Evolutionary conservation across 2,888 invertebrate genomes (phyloP).

Genomic region (Cistogaster globosa): DNA sequence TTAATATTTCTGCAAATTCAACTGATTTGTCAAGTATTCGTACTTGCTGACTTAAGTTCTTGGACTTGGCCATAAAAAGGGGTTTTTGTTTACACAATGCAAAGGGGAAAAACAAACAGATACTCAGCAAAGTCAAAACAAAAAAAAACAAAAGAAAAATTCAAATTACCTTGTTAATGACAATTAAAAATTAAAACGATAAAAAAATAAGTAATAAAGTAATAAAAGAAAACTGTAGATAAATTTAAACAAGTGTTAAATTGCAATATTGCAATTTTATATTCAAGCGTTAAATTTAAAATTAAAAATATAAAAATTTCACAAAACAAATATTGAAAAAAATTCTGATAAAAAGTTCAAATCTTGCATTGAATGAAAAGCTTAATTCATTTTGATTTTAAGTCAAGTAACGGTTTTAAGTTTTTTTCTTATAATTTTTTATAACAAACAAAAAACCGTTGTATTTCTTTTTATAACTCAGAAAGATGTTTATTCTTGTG

Average conservation of each 20-base stretch:
- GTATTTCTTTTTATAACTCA: constrained; percentile 29
- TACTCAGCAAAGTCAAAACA: constrained; percentile 4
- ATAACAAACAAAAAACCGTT: constrained; percentile 45
- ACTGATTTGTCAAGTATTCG: constrained; percentile 60
- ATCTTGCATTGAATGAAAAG: not conserved
- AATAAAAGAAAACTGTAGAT: constrained; percentile 11
- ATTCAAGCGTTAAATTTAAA: constrained; percentile 1
- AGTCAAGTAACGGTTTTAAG: not conserved
- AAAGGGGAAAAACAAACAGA: not conserved
- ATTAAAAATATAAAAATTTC: not conserved
- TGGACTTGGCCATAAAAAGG: constrained; percentile 77
- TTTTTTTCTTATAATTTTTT: not conserved
- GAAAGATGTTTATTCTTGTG: constrained; percentile 34
- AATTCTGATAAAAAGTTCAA: not conserved
- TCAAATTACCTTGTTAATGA: constrained; percentile 66
- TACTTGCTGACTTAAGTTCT: constrained; percentile 76
- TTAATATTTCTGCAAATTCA: constrained; percentile 50
- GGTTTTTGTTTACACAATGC: constrained; percentile 17
- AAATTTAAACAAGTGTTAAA: constrained; percentile 36
- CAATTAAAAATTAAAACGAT: constrained; percentile 55
- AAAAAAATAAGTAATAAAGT: not conserved
- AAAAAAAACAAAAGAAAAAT: constrained; percentile 2
- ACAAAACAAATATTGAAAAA: not conserved
- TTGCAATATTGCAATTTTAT: constrained; percentile 40
- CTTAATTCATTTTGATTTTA: not conserved